These are phyloP conservation scores for Acanthoscelides obtectus DNA, from an alignment of 2,888 invertebrate species.

Conservation along the genomic window DNA sequence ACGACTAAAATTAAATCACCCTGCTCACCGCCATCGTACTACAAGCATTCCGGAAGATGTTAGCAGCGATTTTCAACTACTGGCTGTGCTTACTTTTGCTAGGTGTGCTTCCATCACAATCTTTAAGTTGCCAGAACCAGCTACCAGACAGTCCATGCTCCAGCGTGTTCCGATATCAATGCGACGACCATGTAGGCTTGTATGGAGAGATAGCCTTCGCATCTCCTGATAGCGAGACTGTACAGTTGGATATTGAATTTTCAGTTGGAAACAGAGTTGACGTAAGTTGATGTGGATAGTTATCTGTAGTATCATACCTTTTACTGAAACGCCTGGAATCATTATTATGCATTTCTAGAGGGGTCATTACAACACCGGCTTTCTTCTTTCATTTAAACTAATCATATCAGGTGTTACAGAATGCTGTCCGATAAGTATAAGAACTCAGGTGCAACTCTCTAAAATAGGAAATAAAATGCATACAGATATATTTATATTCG, in stretches of 20 bases:
- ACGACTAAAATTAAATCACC: background rate
- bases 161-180: constrained; percentile 1
- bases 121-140: background rate
- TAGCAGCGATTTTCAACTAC: background rate
- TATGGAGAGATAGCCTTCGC: constrained; percentile 2
- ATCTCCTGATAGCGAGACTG: background rate
- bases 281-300: background rate
- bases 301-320: no score
- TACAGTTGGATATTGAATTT: constrained; percentile 2
- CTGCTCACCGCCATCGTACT: background rate
- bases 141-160: constrained; percentile 3
- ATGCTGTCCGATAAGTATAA: no score
- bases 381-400: no score
- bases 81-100: background rate
- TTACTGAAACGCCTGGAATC: no score
- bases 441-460: no score
- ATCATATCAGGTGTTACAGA: no score
- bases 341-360: no score
- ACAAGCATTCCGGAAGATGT: background rate
- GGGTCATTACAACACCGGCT: no score
- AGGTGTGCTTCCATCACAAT: background rate
- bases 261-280: constrained; percentile 5
- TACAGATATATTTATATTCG: no score
- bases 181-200: background rate
- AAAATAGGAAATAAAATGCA: no score